Evolutionary conservation across 2,113 vertebrate genomes (phyloP).

Genomic region (Sapayoa aenigma): DNA sequence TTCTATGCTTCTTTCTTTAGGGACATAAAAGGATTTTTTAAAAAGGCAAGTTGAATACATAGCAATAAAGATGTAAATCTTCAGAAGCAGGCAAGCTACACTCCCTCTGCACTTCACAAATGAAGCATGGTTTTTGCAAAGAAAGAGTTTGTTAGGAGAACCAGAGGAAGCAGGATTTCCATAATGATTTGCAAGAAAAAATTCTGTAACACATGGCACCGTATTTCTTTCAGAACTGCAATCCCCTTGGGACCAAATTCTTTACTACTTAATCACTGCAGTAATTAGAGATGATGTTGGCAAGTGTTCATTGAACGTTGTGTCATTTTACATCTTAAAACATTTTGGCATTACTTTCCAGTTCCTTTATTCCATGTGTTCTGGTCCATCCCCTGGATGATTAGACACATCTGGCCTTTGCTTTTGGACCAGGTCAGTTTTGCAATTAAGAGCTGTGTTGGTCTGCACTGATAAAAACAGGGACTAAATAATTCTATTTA

Average conservation of each 20-base stretch:
- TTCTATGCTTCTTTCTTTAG: conserved; percentile 45
- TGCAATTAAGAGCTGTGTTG: conserved; percentile 38
- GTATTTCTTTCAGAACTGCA: conserved; percentile 62
- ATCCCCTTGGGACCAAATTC: conserved; percentile 54
- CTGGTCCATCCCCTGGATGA: background rate
- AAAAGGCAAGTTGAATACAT: conserved; percentile 51
- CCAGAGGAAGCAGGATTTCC: conserved; percentile 50
- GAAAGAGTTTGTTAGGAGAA: conserved; percentile 53
- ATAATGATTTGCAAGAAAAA: conserved; percentile 62
- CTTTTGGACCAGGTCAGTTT: conserved; percentile 24
- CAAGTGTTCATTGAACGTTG: conserved; percentile 38
- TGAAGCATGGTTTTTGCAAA: conserved; percentile 55
- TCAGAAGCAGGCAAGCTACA: conserved; percentile 26
- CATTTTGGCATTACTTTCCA: conserved; percentile 6
- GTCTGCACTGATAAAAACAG: conserved; percentile 9
- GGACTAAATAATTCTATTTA: background rate
- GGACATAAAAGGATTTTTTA: conserved; percentile 40
- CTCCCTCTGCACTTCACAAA: conserved; percentile 58
- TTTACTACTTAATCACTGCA: conserved; percentile 67
- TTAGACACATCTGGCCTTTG: conserved; percentile 43
- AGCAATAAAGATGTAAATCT: conserved; percentile 49
- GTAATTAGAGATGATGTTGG: conserved; percentile 71
- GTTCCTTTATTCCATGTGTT: background rate
- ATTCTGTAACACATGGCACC: conserved; percentile 63
- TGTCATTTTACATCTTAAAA: conserved; percentile 48